These are phyloP conservation scores for Autographa pulchrina DNA, from an alignment of 2,888 invertebrate genomes.

Conservation along the genomic window DNA sequence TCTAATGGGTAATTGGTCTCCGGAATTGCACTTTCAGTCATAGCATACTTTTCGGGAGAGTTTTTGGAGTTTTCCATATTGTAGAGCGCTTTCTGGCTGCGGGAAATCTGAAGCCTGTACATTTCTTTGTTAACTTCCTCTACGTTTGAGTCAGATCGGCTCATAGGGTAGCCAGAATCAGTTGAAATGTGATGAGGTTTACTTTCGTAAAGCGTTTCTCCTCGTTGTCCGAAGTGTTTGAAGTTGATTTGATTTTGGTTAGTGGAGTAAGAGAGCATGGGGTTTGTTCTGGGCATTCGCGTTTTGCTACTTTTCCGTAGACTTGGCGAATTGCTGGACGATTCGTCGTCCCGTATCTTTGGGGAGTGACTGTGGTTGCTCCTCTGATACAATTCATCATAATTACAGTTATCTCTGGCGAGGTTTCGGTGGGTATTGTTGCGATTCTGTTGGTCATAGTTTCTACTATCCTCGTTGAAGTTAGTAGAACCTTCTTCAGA, in stretches of 20 bases:
- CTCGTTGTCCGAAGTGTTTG: conserved; percentile 86
- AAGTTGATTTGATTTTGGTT: conserved; percentile 84
- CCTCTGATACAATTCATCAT: conserved; percentile 84
- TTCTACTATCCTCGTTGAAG: conserved; percentile 85
- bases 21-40: conserved; percentile 78
- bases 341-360: conserved; percentile 82
- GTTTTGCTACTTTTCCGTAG: conserved; percentile 87
- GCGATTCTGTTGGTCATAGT: conserved; percentile 85
- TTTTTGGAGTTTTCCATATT: conserved; percentile 85
- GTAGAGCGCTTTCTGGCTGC: conserved; percentile 86
- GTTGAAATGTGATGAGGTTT: conserved; percentile 86
- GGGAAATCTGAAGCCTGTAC: conserved; percentile 86
- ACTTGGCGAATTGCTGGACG: conserved; percentile 85
- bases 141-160: conserved; percentile 86
- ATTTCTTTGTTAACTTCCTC: conserved; percentile 88
- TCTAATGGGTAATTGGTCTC: conserved; percentile 86
- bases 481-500: conserved; percentile 88
- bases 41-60: conserved; percentile 80
- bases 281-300: conserved; percentile 90
- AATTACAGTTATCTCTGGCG: conserved; percentile 86
- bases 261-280: conserved; percentile 88
- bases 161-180: conserved; percentile 85
- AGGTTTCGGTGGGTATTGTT: conserved; percentile 88
- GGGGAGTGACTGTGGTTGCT: conserved; percentile 83
- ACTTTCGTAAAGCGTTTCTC: conserved; percentile 84